phyloP scores from a whole-genome alignment of 2,888 invertebrate species.

The Tortricodes alternella region DNA sequence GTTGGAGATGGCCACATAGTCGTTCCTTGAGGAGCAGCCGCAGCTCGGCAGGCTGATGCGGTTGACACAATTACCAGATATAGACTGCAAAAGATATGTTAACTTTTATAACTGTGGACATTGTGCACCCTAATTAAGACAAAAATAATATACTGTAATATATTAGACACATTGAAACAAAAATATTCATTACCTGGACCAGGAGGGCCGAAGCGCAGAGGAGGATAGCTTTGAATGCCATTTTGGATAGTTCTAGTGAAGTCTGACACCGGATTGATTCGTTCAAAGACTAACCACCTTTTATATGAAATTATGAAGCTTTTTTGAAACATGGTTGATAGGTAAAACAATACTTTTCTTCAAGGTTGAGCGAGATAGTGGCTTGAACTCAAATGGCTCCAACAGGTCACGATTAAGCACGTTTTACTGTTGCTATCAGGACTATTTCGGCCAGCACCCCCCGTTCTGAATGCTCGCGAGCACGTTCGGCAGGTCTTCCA shows the following conservation, averaged over 20 bases:
- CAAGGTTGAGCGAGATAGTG: not conserved
- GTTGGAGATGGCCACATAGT: constrained; percentile 6
- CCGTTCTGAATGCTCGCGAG: not conserved
- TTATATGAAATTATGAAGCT: too few species aligned
- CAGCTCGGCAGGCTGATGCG: too few species aligned
- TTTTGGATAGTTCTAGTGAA: constrained; percentile 17
- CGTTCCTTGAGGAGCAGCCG: constrained; percentile 6
- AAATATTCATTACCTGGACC: constrained; percentile 38
- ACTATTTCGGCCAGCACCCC: too few species aligned
- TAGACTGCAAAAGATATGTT: not conserved
- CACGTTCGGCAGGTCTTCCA: too few species aligned
- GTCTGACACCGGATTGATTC: not conserved
- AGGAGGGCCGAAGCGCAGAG: constrained; percentile 36
- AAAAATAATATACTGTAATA: too few species aligned
- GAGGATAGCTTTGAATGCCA: constrained; percentile 30
- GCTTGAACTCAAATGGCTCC: too few species aligned
- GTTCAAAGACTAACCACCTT: not conserved
- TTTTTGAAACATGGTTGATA: not conserved
- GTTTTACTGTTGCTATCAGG: not conserved
- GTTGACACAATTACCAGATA: constrained; percentile 21
- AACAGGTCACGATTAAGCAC: not conserved
- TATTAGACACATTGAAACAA: too few species aligned
- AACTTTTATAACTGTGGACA: not conserved
- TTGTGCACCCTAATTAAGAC: not conserved
- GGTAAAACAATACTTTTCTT: not conserved